Base-by-base conservation (phyloP, 2,888 invertebrate genomes). In the Stratiomys singularior region DNA sequence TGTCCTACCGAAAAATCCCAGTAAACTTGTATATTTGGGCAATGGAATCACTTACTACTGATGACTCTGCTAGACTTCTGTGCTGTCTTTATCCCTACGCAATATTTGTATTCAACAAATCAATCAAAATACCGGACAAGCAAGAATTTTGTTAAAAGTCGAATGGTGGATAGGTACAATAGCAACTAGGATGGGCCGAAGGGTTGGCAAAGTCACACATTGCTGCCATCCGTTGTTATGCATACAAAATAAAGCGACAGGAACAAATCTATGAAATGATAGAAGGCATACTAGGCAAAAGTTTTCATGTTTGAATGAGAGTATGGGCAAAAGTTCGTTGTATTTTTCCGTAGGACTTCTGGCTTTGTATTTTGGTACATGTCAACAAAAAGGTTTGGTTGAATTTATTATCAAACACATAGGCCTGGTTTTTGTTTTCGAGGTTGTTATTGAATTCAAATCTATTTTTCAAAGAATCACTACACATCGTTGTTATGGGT, bases 101-200 rank as follows among this genome's bases (percentile, higher is more conserved):
- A 78, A 78, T 78, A 77, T 78, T 77, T 78, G 78, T 72, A 71
- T 74, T 77, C 77, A 77, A 78, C 78, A 77, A 78, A 78, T 78
- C 78, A 78, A 78, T 78, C 78, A 78, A 78, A 74, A 67, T 72
- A 63, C 77, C 52, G 77, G 77, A 74, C 78, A 78, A 72, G 78
- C 77, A 78, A 78, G 76, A 76, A 77, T 63, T 77, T 78, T 76
- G 78, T 30, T 76, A 64, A 66, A 69, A 64, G 77, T 76, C 78
- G 78, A 69, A 76, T 37, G 76, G 69, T 76, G 76, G 69, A 76
- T 25, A 69, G 76, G 60, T 64, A 27, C 37, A 37, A 76, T 58
- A 47, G 64, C 63, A 11, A n/a, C 23, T 72, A 67, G 28, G 64
- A 67, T 13, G 52, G 3, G 3, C 37, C 37, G 37, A 37, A 37